These are phyloP conservation scores for Apis laboriosa DNA, from an alignment of 1,140 invertebrate genomes.

Conservation along the genomic window DNA sequence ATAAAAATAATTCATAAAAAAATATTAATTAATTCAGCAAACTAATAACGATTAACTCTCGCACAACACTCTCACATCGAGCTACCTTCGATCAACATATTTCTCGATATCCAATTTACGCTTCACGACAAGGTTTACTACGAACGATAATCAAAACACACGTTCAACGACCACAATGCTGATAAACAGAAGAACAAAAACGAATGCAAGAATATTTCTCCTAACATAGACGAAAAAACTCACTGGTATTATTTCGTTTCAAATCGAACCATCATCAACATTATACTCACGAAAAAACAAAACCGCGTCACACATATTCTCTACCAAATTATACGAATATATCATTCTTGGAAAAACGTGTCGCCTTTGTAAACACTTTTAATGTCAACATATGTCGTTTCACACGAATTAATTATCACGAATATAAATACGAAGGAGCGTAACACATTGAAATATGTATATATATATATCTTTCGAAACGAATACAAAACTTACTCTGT, in stretches of 20 bases:
- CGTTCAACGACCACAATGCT: not conserved
- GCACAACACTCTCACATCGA: no score
- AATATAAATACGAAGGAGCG: no score
- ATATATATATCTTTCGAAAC: not conserved
- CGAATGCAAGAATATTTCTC: not conserved
- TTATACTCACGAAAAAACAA: not conserved
- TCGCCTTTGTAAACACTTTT: no score
- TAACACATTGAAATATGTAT: not conserved
- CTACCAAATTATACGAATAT: not conserved
- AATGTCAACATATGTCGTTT: no score
- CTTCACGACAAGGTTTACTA: not conserved
- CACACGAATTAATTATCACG: no score
- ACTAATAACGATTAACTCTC: no score
- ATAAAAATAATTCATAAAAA: no score
- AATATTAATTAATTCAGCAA: no score
- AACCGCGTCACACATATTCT: not conserved
- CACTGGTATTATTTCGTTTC: not conserved
- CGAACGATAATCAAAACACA: not conserved
- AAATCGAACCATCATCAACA: not conserved
- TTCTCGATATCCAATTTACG: not conserved
- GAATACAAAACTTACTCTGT: constrained; percentile 24
- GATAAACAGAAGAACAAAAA: not conserved
- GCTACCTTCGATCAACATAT: no score
- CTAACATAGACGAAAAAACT: not conserved
- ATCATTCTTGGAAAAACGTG: not conserved